These are phyloP conservation scores for Selene dorsalis DNA, from an alignment of 2,797 vertebrate genomes.

Conservation along the genomic window DNA sequence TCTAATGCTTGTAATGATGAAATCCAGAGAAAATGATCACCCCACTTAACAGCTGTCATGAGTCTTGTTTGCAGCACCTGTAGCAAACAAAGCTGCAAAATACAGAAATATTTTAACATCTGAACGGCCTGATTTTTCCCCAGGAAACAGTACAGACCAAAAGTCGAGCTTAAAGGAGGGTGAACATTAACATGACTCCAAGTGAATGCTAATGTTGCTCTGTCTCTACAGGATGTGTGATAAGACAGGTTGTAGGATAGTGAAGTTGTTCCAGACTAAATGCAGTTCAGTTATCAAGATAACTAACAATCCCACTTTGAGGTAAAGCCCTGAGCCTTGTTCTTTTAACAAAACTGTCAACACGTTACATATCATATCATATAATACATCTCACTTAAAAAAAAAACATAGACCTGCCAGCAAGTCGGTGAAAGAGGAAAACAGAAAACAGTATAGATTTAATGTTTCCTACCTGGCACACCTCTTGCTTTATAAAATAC, in stretches of 20 bases:
- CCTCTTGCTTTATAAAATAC: conserved; percentile 26
- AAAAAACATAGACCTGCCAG: conserved; percentile 3
- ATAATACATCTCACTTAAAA: conserved; percentile 14
- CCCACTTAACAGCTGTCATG: too few relatives aligned
- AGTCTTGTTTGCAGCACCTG: conserved; percentile 1
- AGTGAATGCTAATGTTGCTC: background rate
- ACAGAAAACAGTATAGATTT: background rate
- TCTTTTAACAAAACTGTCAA: background rate
- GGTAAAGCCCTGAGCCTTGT: background rate
- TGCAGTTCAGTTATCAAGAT: background rate
- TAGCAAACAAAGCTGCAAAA: background rate
- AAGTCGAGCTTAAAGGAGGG: background rate
- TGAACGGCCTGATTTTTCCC: background rate
- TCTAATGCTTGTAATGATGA: background rate
- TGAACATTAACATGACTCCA: background rate
- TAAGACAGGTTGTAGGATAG: background rate
- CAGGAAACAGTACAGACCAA: background rate
- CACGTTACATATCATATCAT: background rate
- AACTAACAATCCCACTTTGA: conserved; percentile 27
- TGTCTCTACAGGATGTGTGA: background rate
- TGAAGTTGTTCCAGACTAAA: background rate
- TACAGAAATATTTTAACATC: background rate
- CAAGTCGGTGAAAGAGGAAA: background rate
- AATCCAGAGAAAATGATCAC: background rate
- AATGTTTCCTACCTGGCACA: conserved; percentile 13